Evolutionary conservation across 1,140 invertebrate species (phyloP).

Genomic region (Eubasilissa regina): DNA sequence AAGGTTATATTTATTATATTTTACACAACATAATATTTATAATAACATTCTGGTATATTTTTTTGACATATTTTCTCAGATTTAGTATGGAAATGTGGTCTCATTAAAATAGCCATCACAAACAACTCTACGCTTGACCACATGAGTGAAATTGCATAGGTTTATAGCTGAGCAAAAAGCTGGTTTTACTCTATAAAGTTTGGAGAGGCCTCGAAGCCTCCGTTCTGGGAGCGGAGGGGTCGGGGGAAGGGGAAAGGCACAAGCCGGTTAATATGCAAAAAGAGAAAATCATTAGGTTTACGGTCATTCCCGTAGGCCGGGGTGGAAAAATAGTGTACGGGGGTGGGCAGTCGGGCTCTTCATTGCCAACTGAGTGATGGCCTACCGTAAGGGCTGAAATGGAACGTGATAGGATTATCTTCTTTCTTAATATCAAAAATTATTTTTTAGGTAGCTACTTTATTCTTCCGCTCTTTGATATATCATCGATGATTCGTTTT

Average conservation of each 20-base stretch:
- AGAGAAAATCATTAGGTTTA: constrained; percentile 60
- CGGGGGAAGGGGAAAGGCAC: constrained; percentile 32
- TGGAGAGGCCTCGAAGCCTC: constrained; percentile 38
- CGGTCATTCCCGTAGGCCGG: constrained; percentile 53
- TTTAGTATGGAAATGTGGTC: background rate
- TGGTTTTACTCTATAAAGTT: constrained; percentile 38
- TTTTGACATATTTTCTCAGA: too few species aligned
- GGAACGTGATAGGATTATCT: too few species aligned
- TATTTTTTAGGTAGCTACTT: too few species aligned
- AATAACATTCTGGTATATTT: too few species aligned
- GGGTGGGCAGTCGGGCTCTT: constrained; percentile 12
- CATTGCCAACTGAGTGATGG: constrained; percentile 33
- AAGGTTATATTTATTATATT: too few species aligned
- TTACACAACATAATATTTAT: too few species aligned
- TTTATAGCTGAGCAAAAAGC: constrained; percentile 35
- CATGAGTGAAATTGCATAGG: constrained; percentile 32
- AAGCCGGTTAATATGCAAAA: constrained; percentile 58
- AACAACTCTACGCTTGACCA: constrained; percentile 30
- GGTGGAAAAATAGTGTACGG: constrained; percentile 22
- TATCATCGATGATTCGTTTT: too few species aligned
- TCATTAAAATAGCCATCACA: constrained; percentile 22
- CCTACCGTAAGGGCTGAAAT: constrained; percentile 12
- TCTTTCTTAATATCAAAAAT: too few species aligned
- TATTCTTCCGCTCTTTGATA: too few species aligned
- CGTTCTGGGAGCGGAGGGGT: constrained; percentile 5